Evolutionary conservation across 2,113 vertebrate species (phyloP).

Genomic region (Nerophis ophidion): DNA sequence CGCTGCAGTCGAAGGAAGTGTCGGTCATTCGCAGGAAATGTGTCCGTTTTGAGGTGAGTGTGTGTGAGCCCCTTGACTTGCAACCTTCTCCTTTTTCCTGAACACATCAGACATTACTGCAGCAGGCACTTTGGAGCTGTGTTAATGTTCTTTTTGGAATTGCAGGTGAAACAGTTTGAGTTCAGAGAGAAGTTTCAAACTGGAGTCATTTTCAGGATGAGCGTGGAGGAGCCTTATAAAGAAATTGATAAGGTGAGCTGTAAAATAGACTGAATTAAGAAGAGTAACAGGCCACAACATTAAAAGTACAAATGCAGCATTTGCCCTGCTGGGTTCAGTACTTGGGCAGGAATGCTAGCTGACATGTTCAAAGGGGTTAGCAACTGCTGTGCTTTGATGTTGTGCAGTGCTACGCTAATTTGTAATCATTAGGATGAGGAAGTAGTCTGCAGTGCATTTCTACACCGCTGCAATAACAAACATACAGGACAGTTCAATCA

Average conservation of each 20-base stretch:
- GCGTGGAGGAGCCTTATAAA: slow-evolving; percentile 61
- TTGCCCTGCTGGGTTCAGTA: no score
- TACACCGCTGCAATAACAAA: no score
- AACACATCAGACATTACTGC: slow-evolving; percentile 53
- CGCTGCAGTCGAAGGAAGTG: slow-evolving; percentile 78
- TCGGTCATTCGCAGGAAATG: slow-evolving; percentile 85
- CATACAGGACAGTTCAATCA: no score
- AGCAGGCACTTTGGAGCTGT: background rate
- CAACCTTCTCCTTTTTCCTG: slow-evolving; percentile 35
- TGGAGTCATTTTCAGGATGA: slow-evolving; percentile 68
- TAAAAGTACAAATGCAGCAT: background rate
- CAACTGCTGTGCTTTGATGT: no score
- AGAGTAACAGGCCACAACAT: background rate
- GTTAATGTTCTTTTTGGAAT: slow-evolving; percentile 6
- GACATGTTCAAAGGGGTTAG: background rate
- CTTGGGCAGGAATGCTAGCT: background rate
- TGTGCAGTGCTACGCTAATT: no score
- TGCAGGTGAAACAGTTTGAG: slow-evolving; percentile 74
- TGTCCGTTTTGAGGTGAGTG: slow-evolving; percentile 83
- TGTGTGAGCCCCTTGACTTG: slow-evolving; percentile 43
- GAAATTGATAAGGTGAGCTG: slow-evolving; percentile 63
- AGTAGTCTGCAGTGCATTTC: no score
- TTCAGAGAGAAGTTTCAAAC: slow-evolving; percentile 75
- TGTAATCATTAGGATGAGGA: no score
- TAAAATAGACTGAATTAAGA: background rate